Conservation (phyloP, 2,797 vertebrate species). For the Thaleichthys pacificus region DNA sequence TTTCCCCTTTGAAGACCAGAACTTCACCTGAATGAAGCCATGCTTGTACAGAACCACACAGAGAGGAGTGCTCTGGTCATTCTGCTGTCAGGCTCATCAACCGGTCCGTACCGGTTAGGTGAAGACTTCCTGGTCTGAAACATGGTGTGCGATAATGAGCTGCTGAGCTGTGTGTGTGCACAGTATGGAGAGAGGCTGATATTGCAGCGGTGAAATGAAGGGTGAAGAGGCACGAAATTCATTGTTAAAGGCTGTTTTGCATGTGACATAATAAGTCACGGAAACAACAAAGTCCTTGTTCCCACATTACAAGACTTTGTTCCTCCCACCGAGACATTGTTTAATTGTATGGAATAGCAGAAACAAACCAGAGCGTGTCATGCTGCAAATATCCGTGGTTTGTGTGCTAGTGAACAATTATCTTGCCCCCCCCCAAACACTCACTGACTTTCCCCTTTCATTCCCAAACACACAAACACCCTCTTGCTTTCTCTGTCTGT, state of each 20-base stretch:
- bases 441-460: not conserved
- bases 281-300: not conserved
- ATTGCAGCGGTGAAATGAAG: not conserved
- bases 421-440: not conserved
- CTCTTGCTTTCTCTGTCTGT: no score
- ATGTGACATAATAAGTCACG: not conserved
- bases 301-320: not conserved
- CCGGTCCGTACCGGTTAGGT: no score
- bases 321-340: not conserved
- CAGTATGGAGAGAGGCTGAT: not conserved
- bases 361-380: slow-evolving; percentile 2
- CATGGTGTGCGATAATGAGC: no score
- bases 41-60: no score
- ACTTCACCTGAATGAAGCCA: no score
- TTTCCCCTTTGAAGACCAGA: no score
- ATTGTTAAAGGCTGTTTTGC: not conserved
- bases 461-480: not conserved
- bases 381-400: slow-evolving; percentile 13
- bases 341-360: not conserved
- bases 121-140: no score
- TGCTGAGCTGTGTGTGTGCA: not conserved
- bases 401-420: slow-evolving; percentile 16
- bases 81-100: no score
- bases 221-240: not conserved
- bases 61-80: no score